A percentile compares a stretch with the other conserved stretches of the same genome.
Evolutionary conservation across 1,140 invertebrate genomes (phyloP).

Genomic region (Nephila pilipes): DNA sequence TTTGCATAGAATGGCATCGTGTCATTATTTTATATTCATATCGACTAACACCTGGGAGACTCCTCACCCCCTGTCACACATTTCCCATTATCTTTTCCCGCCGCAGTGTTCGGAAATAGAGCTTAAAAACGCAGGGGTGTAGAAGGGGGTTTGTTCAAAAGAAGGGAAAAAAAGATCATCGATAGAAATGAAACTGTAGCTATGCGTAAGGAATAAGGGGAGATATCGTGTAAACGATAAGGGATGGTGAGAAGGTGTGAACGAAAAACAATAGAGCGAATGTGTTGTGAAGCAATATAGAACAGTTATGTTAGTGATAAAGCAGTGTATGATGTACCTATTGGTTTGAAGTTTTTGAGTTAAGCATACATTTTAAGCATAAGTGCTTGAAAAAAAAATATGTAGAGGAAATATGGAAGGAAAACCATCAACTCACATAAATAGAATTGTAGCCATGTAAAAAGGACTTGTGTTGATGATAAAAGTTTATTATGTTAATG

Average conservation of each 20-base stretch:
- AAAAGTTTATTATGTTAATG: too few species aligned
- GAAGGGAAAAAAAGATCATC: neutral
- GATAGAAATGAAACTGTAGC: neutral
- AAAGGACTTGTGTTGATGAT: too few species aligned
- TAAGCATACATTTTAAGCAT: too few species aligned
- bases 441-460: too few species aligned
- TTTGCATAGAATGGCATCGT: constrained; percentile 72
- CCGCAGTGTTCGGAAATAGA: neutral
- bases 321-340: too few species aligned
- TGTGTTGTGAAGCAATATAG: too few species aligned
- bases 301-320: too few species aligned
- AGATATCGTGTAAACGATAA: neutral
- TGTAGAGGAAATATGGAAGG: too few species aligned
- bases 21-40: constrained; percentile 75
- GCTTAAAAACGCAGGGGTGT: neutral
- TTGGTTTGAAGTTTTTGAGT: too few species aligned
- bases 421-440: too few species aligned
- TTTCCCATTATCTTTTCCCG: neutral
- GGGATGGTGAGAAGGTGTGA: neutral
- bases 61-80: constrained; percentile 12
- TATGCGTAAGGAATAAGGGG: neutral
- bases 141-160: neutral
- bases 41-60: constrained; percentile 69
- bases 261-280: too few species aligned
- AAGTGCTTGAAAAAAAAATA: too few species aligned